phyloP scores from a whole-genome alignment of 2,797 vertebrate genomes.

The Takifugu ocellatus region DNA sequence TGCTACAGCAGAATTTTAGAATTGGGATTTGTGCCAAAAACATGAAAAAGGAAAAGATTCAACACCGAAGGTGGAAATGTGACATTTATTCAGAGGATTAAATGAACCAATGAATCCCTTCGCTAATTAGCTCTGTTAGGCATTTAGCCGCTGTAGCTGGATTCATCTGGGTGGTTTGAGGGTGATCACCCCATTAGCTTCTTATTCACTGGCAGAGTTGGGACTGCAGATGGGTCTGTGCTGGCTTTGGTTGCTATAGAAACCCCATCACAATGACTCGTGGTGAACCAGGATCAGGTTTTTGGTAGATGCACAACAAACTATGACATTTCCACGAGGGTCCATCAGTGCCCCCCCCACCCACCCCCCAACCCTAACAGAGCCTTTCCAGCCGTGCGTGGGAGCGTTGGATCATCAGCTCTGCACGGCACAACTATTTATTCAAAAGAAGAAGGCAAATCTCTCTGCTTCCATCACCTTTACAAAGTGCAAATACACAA shows the following conservation, averaged over 20 bases:
- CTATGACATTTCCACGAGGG: conserved; percentile 1
- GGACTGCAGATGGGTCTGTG: neutral
- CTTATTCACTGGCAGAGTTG: too few relatives aligned
- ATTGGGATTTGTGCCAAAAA: neutral
- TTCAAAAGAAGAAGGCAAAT: conserved; percentile 53
- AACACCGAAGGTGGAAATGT: neutral
- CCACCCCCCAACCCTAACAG: neutral
- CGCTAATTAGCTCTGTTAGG: too few relatives aligned
- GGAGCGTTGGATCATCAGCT: conserved; percentile 40
- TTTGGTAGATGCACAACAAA: too few relatives aligned
- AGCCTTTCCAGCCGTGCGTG: conserved; percentile 17
- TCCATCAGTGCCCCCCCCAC: conserved; percentile 1
- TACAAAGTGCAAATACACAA: conserved; percentile 76
- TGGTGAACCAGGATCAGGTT: neutral
- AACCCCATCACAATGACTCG: too few relatives aligned
- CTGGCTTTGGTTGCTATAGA: too few relatives aligned
- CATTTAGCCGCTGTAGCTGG: too few relatives aligned
- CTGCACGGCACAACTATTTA: conserved; percentile 40
- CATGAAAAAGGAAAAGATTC: neutral
- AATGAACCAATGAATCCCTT: too few relatives aligned
- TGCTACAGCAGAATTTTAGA: neutral
- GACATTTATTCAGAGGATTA: too few relatives aligned
- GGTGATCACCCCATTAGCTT: too few relatives aligned
- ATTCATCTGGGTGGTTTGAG: too few relatives aligned
- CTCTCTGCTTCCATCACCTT: conserved; percentile 60